Base-by-base conservation (phyloP, 2,113 vertebrate species). In the Phalacrocorax carbo region DNA sequence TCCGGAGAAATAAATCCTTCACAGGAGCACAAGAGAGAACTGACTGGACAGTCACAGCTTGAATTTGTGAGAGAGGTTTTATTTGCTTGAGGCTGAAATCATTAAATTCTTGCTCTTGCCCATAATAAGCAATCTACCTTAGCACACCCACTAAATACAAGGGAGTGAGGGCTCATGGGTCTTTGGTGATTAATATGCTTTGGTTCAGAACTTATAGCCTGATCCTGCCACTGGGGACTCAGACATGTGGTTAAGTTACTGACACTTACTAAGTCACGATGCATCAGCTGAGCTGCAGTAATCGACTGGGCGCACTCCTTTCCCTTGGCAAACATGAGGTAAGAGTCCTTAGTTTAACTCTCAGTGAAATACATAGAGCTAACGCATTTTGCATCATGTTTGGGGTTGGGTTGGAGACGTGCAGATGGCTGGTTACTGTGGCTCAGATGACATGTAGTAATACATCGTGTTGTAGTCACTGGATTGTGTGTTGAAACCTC, bases 141-240 rank as follows among this genome's bases (percentile, higher is more conserved):
- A 75, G 83, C 73, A 46, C 73, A 79, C 51, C 61, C 46, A 29
- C 62, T 79, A 54, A 87, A 57, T 77, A 23, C 20, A 70, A 79
- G 57, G 81, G 77, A 93, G 84, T 5, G 62, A 89, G 75, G 81
- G 51, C 89, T 97, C 18, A 2, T 7, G 46, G 82, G 72, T 93
- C 70, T 96, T 91, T 93, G 90, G 86, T 96, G 94, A 96, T 94
- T 94, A 96, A 96, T 86, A 84, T 93, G 77, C 94, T 94, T 94
- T 92, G 86, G 86, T 95, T 93, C 95, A 97, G 95, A 94, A 87
- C 78, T 86, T 84, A 87, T 1, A 95, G 94, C 91, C 95, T 91
- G 86, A 72, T 97, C 77, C 94, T 96, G 94, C 88, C 91, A 69
- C 88, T 94, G 92, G 83, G 90, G 80, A 76, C 92, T 95, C 65